Evolutionary conservation across 2,888 invertebrate genomes (phyloP), one percentile per base, ranked within the genome.

Genomic region (Melikaiella ostensackeni): DNA sequence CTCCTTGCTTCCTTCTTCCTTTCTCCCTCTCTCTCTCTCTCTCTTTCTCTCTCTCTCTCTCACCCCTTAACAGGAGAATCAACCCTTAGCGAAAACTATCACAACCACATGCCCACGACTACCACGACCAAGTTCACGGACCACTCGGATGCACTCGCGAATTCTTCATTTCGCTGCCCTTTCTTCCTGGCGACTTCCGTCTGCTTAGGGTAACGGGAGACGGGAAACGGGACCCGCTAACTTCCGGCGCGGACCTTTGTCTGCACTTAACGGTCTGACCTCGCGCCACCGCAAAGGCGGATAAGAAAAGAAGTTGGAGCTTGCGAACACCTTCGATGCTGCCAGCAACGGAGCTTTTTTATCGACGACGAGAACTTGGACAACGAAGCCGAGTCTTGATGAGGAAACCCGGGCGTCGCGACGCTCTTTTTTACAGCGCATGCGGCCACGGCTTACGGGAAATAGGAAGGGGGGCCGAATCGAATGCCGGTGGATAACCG

Each of bases 321-420:
- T 78, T 75, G 78, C 76, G 80, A 80, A 75, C 79, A 73, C 42
- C 82, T 81, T 76, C 84, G 79, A 84, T 80, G 46, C 27, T 35
- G 50, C 57, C 62, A 55, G 55, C 83, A 81, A 76, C 87, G 84
- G 82, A 89, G 88, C 89, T 89, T 90, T 90, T 89, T 90, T 88
- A 89, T 89, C 88, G 88, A 88, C 87, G 81, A 85, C 76, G 85
- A 80, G 83, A 75, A 75, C 74, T 75, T 62, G 62, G 64, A 76
- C 75, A 73, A 64, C 57, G 66, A 74, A 64, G 75, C 66, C 74
- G 66, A 19, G 57, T 55, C 55, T 66, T 35, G 24, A 33, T 70
- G 70, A 55, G 50, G 11, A 70, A 30, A 50, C 50, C 19, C 27
- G 70, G 61, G 38, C 59, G 76, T 50, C 74, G 33, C 30, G 75